Base-by-base conservation (phyloP, 2,888 invertebrate genomes). In the Seira musarum region DNA sequence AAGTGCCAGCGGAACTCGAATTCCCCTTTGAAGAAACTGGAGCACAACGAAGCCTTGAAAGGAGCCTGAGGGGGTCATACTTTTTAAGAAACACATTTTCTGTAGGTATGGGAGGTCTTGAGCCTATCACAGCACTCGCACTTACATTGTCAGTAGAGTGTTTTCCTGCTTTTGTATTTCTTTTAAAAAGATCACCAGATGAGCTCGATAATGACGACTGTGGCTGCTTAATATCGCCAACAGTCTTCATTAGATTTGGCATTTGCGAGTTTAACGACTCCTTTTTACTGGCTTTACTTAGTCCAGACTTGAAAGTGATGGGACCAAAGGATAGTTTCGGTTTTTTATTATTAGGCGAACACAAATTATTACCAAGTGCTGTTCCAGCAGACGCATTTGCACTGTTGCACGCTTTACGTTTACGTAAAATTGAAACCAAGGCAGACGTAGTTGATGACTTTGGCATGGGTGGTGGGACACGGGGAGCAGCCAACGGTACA, bases 51-150 rank as follows among this genome's bases (percentile, higher is more conserved):
- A 79, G 73, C 25, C 79, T 67, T 10, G 22, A 24, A 5, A 82
- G n/a, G 1, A 82, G n/a, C 19, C 17, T 25, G 13, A 74, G 78
- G 1, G 82, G 82, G 35, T 82, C 82, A 63, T 82, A 82, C 30
- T 75, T 78, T 22, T 21, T 49, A 0, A 82, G 73, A 65, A 82
- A 78, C 30, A 70, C 30, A 53, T 82, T 82, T 49, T 78, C 57
- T 6, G 60, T 60, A 1, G 78, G 78, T 22, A 21, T 63, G 57
- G n/a, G 6, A 8, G 13, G 40, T 40, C 40, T 40, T 40, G 40
- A 13, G 6, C 13, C 6, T 13, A 40, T 13, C 40, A 13, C 40
- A 40, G 40, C 6, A 40, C 6, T 40, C 13, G 13, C 40, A 40
- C 40, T 6, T 40, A 13, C 40, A 8, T 40, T 40, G 6, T 40